Evolutionary conservation across 2,888 invertebrate genomes (phyloP).

Genomic region (Drosophila buzzatii): DNA sequence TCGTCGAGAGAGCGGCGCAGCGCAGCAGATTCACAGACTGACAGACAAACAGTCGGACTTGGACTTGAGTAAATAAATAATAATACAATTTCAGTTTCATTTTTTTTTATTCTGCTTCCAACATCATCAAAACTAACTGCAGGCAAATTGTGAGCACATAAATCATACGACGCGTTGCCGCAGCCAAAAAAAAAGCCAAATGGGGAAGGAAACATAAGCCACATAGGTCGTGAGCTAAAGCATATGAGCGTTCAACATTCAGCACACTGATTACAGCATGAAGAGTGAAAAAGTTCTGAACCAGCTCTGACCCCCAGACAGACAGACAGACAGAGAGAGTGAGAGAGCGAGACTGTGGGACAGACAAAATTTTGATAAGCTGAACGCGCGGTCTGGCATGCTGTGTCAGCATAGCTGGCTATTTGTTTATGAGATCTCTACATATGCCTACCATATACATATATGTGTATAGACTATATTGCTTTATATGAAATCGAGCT

Average conservation of each 20-base stretch:
- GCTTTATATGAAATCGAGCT: not conserved
- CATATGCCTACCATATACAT: slow-evolving; percentile 34
- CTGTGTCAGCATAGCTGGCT: slow-evolving; percentile 50
- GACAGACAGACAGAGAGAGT: not conserved
- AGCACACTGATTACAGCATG: slow-evolving; percentile 53
- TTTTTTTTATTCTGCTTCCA: not conserved
- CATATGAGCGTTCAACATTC: slow-evolving; percentile 40
- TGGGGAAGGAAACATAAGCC: slow-evolving; percentile 26
- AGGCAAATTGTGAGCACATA: slow-evolving; percentile 66
- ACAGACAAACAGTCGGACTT: slow-evolving; percentile 10
- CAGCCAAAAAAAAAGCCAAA: slow-evolving; percentile 1
- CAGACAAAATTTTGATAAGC: slow-evolving; percentile 46
- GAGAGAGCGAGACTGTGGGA: not conserved
- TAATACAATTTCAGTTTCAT: slow-evolving; percentile 36
- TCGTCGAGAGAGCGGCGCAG: slow-evolving; percentile 29
- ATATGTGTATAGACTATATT: not conserved
- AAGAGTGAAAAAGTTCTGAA: slow-evolving; percentile 54
- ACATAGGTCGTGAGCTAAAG: slow-evolving; percentile 45
- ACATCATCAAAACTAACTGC: slow-evolving; percentile 66
- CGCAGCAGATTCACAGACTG: slow-evolving; percentile 25
- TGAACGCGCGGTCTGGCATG: slow-evolving; percentile 8
- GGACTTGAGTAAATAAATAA: slow-evolving; percentile 62
- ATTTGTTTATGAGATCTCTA: slow-evolving; percentile 63
- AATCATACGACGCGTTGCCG: slow-evolving; percentile 62
- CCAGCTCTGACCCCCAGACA: slow-evolving; percentile 27